Base-by-base conservation (phyloP, 2,888 invertebrate genomes). In the Dasypolia templi region DNA sequence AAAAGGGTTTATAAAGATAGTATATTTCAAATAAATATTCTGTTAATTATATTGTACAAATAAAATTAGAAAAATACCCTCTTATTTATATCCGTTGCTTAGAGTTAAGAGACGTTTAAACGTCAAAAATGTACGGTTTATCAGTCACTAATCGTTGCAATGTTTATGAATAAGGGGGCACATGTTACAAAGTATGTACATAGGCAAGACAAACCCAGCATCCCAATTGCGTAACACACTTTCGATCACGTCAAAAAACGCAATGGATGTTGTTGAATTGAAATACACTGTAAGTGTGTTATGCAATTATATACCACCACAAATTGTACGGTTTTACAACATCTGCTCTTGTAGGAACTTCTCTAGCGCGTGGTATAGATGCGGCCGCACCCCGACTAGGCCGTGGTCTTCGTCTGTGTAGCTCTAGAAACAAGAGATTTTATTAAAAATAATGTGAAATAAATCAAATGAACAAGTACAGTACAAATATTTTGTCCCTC, bases 381-480 rank as follows among this genome's bases (percentile, higher is more conserved):
- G 99, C 14, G 97, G 98, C 77, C 98, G 97, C 4, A 99, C 98
- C 53, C 98, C 98, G 6, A 96, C 95, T 77, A 99, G 95, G 26
- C 98, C 97, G 91, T 99, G 99, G 89, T 98, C 98, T 95, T 99
- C 99, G 92, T 99, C 99, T 0, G 99, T 98, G 93, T 99, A 99
- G 82, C 99, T 99, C 97, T 75, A 78, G 0, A 77, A 59, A 22
- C 0, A 46, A 66, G 53, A 46, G 0, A 42, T n/a, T 12, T 1
- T 19, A 22, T 19, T n/a, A 12, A 6, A 17, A 53, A 44, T n/a
- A n/a, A n/a, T n/a, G n/a, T n/a, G n/a, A n/a, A n/a, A n/a, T n/a
- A n/a, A 32, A 32, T 14, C 32, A 35, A 59, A 19, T 39, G n/a
- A n/a, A n/a, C n/a, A n/a, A n/a, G n/a, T n/a, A n/a, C n/a, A n/a